Conservation (phyloP, 2,888 invertebrate genomes). For the Pharmacophagus antenor region DNA sequence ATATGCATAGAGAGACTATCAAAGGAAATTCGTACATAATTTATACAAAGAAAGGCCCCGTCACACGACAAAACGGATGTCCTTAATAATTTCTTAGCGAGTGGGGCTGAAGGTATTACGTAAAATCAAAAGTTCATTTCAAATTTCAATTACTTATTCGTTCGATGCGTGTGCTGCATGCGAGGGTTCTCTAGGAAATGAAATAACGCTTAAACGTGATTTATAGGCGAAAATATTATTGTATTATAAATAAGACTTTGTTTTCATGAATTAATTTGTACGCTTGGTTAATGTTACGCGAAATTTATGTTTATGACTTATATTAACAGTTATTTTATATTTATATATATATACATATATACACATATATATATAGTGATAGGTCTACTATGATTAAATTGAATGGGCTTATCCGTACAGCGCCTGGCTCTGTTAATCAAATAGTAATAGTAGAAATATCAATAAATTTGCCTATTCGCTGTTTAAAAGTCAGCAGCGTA, state of each 20-base stretch:
- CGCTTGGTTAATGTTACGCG: slow-evolving; percentile 33
- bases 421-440: too few species aligned
- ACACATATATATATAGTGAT: too few species aligned
- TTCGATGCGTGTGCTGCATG: slow-evolving; percentile 74
- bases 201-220: slow-evolving; percentile 79
- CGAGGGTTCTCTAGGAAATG: slow-evolving; percentile 72
- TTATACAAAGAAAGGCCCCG: slow-evolving; percentile 54
- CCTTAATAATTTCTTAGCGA: slow-evolving; percentile 74
- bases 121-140: slow-evolving; percentile 79
- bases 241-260: slow-evolving; percentile 74
- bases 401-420: too few species aligned
- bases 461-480: too few species aligned
- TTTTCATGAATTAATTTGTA: slow-evolving; percentile 70
- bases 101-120: slow-evolving; percentile 65
- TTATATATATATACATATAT: too few species aligned
- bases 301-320: not conserved
- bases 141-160: slow-evolving; percentile 79
- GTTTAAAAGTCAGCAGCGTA: too few species aligned
- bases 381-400: too few species aligned
- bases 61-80: slow-evolving; percentile 61
- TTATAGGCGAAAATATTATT: slow-evolving; percentile 74
- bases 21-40: slow-evolving; percentile 39
- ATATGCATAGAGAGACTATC: not conserved
- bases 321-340: not conserved
- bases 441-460: too few species aligned